phyloP scores from a whole-genome alignment of 2,113 vertebrate genomes.

The Labeo catla region DNA sequence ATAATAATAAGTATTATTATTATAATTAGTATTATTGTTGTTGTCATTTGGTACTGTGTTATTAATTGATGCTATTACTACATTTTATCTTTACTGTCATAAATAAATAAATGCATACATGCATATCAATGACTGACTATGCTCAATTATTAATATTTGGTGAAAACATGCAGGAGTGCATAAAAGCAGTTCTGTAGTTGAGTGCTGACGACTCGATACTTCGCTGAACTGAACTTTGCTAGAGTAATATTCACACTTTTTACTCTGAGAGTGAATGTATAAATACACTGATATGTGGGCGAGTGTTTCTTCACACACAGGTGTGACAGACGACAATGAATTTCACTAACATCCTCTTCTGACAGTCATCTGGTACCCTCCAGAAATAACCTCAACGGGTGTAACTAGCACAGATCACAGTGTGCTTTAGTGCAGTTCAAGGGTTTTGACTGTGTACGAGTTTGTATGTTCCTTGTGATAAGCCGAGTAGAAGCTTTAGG shows the following conservation, averaged over 20 bases:
- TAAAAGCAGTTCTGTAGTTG: not conserved
- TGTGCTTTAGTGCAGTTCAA: slow-evolving; percentile 48
- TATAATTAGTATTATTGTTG: no score
- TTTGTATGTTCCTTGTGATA: slow-evolving; percentile 32
- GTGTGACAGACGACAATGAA: slow-evolving; percentile 39
- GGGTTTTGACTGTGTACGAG: slow-evolving; percentile 21
- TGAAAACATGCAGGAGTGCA: not conserved
- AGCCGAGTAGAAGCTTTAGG: slow-evolving; percentile 24
- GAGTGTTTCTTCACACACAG: not conserved
- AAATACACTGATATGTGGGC: not conserved
- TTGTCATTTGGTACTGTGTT: no score
- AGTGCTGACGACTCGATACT: not conserved
- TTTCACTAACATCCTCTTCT: slow-evolving; percentile 48
- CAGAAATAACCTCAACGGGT: slow-evolving; percentile 61
- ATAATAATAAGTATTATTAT: no score
- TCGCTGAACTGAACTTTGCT: not conserved
- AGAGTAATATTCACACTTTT: not conserved
- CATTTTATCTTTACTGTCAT: not conserved
- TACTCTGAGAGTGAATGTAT: not conserved
- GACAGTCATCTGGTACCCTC: slow-evolving; percentile 53
- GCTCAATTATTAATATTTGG: not conserved
- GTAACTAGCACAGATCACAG: slow-evolving; percentile 70
- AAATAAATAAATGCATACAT: not conserved
- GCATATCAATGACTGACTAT: not conserved
- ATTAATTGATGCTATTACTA: not conserved